Percentiles rank a stretch among this genome's conserved stretches.
Evolutionary conservation across 1,140 invertebrate genomes (phyloP).

Genomic region (Andrena cerasifolii): DNA sequence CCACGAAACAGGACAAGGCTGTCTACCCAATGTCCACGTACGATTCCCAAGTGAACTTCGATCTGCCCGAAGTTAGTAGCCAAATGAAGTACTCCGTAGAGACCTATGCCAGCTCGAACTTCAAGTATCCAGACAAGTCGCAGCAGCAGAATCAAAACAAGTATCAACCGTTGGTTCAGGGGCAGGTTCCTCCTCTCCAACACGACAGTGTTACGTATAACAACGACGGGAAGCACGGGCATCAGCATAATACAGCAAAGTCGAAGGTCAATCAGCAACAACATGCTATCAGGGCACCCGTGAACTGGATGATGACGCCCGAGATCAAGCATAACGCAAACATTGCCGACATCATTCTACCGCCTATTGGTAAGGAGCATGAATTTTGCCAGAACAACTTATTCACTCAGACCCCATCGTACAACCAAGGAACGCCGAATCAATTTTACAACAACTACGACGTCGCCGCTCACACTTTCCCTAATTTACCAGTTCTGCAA

Average conservation of each 20-base stretch:
- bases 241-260: conserved; percentile 56
- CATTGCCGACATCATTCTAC: conserved; percentile 77
- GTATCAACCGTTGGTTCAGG: conserved; percentile 70
- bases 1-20: conserved; percentile 74
- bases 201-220: conserved; percentile 62
- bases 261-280: conserved; percentile 60
- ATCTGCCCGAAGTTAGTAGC: conserved; percentile 59
- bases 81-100: conserved; percentile 73
- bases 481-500: conserved; percentile 77
- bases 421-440: conserved; percentile 78
- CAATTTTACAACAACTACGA: conserved; percentile 82
- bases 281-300: conserved; percentile 78
- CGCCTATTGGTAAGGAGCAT: conserved; percentile 79
- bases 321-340: conserved; percentile 80
- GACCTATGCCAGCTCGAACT: conserved; percentile 74
- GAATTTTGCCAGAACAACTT: conserved; percentile 81
- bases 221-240: conserved; percentile 57
- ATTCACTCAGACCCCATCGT: conserved; percentile 76
- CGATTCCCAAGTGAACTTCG: conserved; percentile 75
- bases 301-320: conserved; percentile 87
- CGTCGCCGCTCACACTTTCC: conserved; percentile 73
- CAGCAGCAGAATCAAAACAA: conserved; percentile 75
- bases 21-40: conserved; percentile 72
- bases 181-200: conserved; percentile 67
- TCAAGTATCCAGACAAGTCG: conserved; percentile 75